phyloP scores from a whole-genome alignment of 1,140 invertebrate genomes.

The Littorina saxatilis region DNA sequence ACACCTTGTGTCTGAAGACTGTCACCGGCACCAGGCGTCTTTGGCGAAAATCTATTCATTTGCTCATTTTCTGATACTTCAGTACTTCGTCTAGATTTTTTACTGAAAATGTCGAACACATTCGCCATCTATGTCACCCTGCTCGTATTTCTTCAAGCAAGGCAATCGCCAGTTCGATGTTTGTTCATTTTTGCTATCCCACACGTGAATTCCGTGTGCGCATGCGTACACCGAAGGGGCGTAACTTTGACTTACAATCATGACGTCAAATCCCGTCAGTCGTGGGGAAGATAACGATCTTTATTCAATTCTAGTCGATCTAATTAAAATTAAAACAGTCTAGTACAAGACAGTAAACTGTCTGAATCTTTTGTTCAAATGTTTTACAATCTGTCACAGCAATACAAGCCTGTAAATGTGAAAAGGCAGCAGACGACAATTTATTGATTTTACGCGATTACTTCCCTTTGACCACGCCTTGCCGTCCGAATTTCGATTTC shows the following conservation, averaged over 20 bases:
- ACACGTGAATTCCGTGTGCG: constrained; percentile 32
- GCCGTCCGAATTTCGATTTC: too few species aligned
- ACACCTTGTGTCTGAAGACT: constrained; percentile 15
- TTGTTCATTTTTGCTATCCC: constrained; percentile 11
- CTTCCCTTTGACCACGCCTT: constrained; percentile 16
- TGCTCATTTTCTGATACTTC: constrained; percentile 22
- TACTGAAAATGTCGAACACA: constrained; percentile 49
- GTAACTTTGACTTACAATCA: constrained; percentile 13
- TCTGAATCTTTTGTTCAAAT: neutral
- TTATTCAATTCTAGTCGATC: neutral
- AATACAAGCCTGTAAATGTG: too few species aligned
- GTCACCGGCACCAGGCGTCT: constrained; percentile 31
- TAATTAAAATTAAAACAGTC: neutral
- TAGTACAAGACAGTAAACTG: too few species aligned
- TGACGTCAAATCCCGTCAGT: constrained; percentile 9
- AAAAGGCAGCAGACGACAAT: constrained; percentile 6
- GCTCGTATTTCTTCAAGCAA: neutral
- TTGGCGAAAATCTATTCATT: constrained; percentile 21
- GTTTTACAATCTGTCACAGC: neutral
- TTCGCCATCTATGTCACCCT: constrained; percentile 43
- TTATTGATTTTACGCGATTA: neutral
- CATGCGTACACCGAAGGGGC: constrained; percentile 34
- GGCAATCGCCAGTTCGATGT: constrained; percentile 7
- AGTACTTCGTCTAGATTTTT: constrained; percentile 12
- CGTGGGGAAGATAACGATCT: neutral